phyloP scores from a whole-genome alignment of 2,113 vertebrate genomes.

The Chauna torquata region DNA sequence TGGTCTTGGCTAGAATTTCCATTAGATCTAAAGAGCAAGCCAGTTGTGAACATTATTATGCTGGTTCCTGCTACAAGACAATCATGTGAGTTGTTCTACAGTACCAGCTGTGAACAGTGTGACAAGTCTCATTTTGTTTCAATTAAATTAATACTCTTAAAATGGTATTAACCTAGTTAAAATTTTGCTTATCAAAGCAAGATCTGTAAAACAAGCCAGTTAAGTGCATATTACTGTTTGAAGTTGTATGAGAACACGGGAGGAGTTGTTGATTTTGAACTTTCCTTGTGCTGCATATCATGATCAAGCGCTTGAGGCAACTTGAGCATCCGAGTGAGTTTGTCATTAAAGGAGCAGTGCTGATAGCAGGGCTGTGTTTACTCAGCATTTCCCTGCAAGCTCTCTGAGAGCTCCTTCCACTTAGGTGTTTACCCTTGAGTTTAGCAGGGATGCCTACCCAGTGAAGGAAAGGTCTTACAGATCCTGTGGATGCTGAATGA shows the following conservation, averaged over 20 bases:
- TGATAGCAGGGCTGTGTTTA: slow-evolving; percentile 38
- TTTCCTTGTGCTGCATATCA: not conserved
- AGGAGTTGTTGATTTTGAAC: slow-evolving; percentile 45
- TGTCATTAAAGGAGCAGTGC: not conserved
- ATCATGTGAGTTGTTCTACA: not conserved
- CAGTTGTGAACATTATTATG: not conserved
- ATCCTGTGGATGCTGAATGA: not conserved
- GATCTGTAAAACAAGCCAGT: slow-evolving; percentile 51
- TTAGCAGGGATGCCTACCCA: not conserved
- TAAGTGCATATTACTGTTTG: slow-evolving; percentile 25
- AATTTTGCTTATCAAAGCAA: slow-evolving; percentile 51
- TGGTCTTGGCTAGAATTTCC: not conserved
- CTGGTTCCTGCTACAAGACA: not conserved
- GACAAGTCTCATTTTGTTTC: slow-evolving; percentile 35
- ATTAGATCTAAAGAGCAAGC: not conserved
- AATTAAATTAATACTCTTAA: slow-evolving; percentile 1
- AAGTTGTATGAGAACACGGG: not conserved
- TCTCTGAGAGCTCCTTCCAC: not conserved
- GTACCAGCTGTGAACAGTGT: not conserved
- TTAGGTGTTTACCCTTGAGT: not conserved
- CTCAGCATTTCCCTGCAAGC: slow-evolving; percentile 31
- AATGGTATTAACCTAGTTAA: slow-evolving; percentile 35
- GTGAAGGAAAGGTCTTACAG: not conserved
- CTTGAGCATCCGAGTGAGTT: slow-evolving; percentile 46
- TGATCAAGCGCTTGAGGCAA: slow-evolving; percentile 30